Evolutionary conservation across 2,888 invertebrate species (phyloP).

Genomic region (Leptinotarsa juncta): DNA sequence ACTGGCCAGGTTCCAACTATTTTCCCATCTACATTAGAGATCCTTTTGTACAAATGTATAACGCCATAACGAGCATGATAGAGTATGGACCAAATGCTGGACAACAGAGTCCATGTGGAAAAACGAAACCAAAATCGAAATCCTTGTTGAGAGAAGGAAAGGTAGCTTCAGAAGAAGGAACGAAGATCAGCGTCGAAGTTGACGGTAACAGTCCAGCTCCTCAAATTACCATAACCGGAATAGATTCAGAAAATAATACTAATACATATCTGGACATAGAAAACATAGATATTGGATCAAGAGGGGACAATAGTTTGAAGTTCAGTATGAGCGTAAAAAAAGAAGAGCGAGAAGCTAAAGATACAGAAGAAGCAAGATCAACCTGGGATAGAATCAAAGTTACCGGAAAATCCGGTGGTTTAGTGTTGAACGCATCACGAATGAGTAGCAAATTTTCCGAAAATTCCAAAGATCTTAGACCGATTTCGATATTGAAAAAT

Average conservation of each 20-base stretch:
- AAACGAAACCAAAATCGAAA: constrained; percentile 37
- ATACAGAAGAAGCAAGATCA: constrained; percentile 35
- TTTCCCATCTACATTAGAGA: constrained; percentile 73
- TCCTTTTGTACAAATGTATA: constrained; percentile 69
- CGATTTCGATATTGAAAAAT: constrained; percentile 28
- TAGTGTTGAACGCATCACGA: constrained; percentile 33
- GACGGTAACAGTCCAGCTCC: constrained; percentile 33
- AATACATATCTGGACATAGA: constrained; percentile 47
- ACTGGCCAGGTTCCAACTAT: constrained; percentile 68
- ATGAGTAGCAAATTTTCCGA: constrained; percentile 40
- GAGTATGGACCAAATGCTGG: constrained; percentile 73
- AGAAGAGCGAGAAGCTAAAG: constrained; percentile 38
- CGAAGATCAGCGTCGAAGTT: constrained; percentile 39
- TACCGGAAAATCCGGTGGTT: constrained; percentile 32
- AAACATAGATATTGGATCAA: constrained; percentile 46
- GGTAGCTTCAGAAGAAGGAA: constrained; percentile 27
- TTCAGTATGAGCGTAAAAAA: constrained; percentile 45
- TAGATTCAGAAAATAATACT: constrained; percentile 30
- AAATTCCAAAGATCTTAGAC: constrained; percentile 31
- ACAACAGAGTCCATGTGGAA: constrained; percentile 47
- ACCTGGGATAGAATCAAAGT: constrained; percentile 43
- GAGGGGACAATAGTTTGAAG: constrained; percentile 44
- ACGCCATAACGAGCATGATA: constrained; percentile 69
- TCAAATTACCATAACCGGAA: constrained; percentile 38
- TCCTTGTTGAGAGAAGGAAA: constrained; percentile 38